Evolutionary conservation across 2,113 vertebrate species (phyloP), one percentile per base, ranked within the genome.

Genomic region (Harpagus bidentatus): DNA sequence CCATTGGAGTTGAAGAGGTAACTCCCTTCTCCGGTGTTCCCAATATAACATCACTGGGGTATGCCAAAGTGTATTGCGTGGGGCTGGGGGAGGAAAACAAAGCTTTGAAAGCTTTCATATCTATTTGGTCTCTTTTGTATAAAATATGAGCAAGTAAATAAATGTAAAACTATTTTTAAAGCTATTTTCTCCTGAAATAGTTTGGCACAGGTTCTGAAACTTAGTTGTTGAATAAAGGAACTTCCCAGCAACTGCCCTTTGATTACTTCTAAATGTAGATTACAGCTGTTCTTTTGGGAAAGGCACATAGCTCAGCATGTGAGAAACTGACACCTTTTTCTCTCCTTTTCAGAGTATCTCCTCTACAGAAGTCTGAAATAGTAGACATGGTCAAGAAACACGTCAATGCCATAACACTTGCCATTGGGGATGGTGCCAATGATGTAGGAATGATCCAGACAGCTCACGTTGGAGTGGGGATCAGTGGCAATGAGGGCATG

Each of bases 371-470:
- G 98, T 99, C 99, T 4, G 99, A 99, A 98, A 99, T 99, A 18
- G 99, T 99, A 95, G 99, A 99, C 48, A 99, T 99, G 98, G 99
- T 99, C 96, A 99, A 99, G 98, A 99, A 99, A 92, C 99, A 99
- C 11, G 99, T 99, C 86, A 99, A 99, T 94, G 99, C 99, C 97
- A 99, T 99, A 98, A 99, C 99, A 5, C 98, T 99, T 78, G 99
- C 99, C 50, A 99, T 99, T 18, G 99, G 99, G 45, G 99, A 99
- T 6, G 99, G 99, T 28, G 99, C 99, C 79, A 99, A 99, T 2
- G 99, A 99, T 1, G 99, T 99, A 31, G 99, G 99, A 73, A 99
- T 99, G 99, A 99, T 99, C 97, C 99, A 99, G 98, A 99, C 99
- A 1, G 99, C 99, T 72, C 99, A 99, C 0, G 99, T 99, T 13